Evolutionary conservation across 2,797 vertebrate species (phyloP), one percentile per base, ranked within the genome.

Genomic region (Pseudochaenichthys georgianus): DNA sequence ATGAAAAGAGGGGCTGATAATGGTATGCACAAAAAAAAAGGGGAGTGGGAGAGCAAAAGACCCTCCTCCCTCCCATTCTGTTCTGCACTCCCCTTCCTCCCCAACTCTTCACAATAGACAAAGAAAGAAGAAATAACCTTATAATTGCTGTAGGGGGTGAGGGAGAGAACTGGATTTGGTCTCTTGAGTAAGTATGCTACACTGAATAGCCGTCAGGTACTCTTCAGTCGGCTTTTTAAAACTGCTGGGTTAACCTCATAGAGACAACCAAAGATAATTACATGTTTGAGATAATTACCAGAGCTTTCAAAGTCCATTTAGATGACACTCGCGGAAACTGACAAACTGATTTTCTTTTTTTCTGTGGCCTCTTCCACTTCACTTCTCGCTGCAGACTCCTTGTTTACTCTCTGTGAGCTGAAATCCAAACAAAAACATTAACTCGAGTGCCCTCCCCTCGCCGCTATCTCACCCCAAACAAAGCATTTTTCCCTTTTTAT

Each of bases 61-160:
- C 69, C 80, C 69, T 70, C 64, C 75, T 70, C 77, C 83, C 82
- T 83, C 83, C 80, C 60, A n/a, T 80, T 88, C 82, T 80, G 77
- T 69, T 83, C 81, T 42, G 45, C 82, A 63, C 86, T 88, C 88
- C 86, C 87, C 83, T 89, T 81, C 83, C 84, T 87, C 81, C 75
- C 85, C 54, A 91, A 94, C 91, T 91, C 92, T 82, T 87, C 87
- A 91, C 92, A 93, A 92, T 89, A 92, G 90, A 90, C 91, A 93
- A 91, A 92, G 90, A 92, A 88, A 90, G 82, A 79, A 92, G 89
- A 81, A 91, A 93, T 92, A 92, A 93, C 91, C 89, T 93, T 89
- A 89, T 92, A 92, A 92, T 91, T 91, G 92, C 90, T 90, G 87
- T 87, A 92, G 88, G 88, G 90, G 82, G 78, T 77, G 77, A 87